Percentiles rank a stretch among this genome's conserved stretches.
These are phyloP conservation scores for Nymphicus hollandicus DNA, from an alignment of 2,113 vertebrate species.

Conservation along the genomic window DNA sequence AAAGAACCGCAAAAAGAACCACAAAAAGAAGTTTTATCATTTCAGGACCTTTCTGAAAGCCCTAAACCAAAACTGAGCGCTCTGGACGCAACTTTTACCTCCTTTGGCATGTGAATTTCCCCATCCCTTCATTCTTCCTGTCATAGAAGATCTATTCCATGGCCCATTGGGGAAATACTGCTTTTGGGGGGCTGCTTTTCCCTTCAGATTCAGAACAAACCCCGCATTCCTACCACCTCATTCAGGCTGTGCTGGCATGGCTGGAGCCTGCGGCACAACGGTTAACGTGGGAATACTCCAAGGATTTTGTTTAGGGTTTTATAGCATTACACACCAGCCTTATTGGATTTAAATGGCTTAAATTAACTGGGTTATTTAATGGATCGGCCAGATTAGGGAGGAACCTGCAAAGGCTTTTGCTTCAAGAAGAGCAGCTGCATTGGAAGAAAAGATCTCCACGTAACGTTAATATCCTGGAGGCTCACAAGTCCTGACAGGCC, in stretches of 20 bases:
- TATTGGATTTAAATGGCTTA: constrained; percentile 69
- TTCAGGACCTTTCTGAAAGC: background rate
- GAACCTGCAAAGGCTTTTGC: constrained; percentile 46
- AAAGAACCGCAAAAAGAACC: background rate
- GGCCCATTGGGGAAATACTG: background rate
- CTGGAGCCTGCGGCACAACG: background rate
- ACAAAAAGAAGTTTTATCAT: background rate
- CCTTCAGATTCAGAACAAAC: background rate
- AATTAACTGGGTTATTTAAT: constrained; percentile 70
- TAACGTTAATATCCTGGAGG: constrained; percentile 45
- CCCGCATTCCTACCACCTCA: background rate
- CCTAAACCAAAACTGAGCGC: background rate
- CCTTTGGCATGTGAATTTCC: background rate
- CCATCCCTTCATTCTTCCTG: background rate
- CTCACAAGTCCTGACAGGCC: constrained; percentile 23
- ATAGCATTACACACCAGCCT: constrained; percentile 63
- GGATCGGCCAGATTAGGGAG: constrained; percentile 67
- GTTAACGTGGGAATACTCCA: constrained; percentile 17
- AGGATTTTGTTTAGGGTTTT: constrained; percentile 66
- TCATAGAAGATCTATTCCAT: background rate
- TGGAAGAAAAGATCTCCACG: constrained; percentile 2
- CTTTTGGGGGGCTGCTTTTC: background rate
- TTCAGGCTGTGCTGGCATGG: accelerated
- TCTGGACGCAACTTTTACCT: background rate
- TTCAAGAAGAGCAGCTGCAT: constrained; percentile 31